phyloP scores from a whole-genome alignment of 2,888 invertebrate species.

The Myopa tessellatipennis region DNA sequence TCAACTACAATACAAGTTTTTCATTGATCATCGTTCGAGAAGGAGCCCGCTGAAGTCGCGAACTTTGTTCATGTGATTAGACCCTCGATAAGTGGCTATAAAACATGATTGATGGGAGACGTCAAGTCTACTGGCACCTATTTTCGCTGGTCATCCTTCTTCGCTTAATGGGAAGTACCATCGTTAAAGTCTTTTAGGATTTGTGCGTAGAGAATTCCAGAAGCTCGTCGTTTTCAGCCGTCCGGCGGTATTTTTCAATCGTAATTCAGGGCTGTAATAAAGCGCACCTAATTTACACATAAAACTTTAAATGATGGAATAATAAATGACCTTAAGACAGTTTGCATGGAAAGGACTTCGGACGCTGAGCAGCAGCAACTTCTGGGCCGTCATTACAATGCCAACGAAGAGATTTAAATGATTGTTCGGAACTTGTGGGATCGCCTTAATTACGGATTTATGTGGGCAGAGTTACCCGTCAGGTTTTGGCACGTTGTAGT shows the following conservation, averaged over 20 bases:
- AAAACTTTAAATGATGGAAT: neutral
- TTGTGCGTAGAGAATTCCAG: neutral
- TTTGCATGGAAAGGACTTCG: too few species aligned
- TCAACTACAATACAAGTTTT: too few species aligned
- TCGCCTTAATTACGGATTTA: too few species aligned
- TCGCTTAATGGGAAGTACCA: neutral
- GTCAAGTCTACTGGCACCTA: neutral
- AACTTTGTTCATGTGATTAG: neutral
- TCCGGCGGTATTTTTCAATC: neutral
- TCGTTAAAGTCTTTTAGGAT: neutral
- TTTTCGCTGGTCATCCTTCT: neutral
- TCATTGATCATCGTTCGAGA: too few species aligned
- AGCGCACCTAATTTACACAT: conserved; percentile 19
- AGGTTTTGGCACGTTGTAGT: too few species aligned
- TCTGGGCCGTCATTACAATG: too few species aligned
- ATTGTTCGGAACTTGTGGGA: too few species aligned
- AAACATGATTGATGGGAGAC: conserved; percentile 15
- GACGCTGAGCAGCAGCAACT: too few species aligned
- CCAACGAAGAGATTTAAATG: too few species aligned
- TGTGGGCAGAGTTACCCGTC: too few species aligned
- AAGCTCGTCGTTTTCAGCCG: neutral
- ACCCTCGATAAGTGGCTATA: neutral
- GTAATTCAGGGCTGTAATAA: conserved; percentile 6
- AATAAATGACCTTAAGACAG: neutral
- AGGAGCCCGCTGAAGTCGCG: too few species aligned